Percentiles rank a stretch among this genome's conserved stretches.
Conservation (phyloP, 37 sponge, comb jelly and placozoan species). For the Bolinopsis microptera region DNA sequence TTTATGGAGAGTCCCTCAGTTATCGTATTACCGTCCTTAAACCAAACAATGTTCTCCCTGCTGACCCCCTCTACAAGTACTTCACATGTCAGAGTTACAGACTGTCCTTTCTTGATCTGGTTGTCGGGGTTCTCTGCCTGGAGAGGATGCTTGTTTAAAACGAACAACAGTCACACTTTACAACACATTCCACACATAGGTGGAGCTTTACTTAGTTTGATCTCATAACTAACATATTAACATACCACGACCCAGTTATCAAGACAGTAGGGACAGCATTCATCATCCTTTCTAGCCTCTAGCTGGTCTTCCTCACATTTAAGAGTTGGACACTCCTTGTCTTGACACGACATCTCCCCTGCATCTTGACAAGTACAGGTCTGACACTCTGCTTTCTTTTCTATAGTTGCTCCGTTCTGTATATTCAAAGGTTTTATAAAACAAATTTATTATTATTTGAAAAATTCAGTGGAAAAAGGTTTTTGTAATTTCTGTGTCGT, state of each 20-base stretch:
- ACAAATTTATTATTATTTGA: too few species aligned
- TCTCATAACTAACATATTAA: too few species aligned
- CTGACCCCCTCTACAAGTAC: background rate
- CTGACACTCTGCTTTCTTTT: background rate
- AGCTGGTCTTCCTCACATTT: constrained; percentile 6
- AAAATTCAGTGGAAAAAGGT: too few species aligned
- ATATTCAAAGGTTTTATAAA: too few species aligned
- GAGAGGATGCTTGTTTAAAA: background rate
- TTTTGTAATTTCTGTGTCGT: too few species aligned
- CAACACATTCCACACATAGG: too few species aligned
- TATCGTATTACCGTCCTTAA: background rate
- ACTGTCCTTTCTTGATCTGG: constrained; percentile 6
- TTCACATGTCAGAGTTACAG: background rate
- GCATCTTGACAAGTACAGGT: constrained; percentile 7
- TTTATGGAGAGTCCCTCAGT: background rate
- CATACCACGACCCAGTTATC: constrained; percentile 19
- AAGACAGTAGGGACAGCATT: background rate
- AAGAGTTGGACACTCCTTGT: background rate
- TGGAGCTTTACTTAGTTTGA: too few species aligned
- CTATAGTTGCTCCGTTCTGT: background rate
- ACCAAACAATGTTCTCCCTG: background rate
- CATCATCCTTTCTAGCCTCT: background rate
- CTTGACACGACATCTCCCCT: constrained; percentile 15
- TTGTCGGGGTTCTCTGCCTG: constrained; percentile 6
- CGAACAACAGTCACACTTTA: too few species aligned